These are phyloP conservation scores for Druon quercuslanigerum DNA, from an alignment of 1,140 invertebrate genomes.

Conservation along the genomic window DNA sequence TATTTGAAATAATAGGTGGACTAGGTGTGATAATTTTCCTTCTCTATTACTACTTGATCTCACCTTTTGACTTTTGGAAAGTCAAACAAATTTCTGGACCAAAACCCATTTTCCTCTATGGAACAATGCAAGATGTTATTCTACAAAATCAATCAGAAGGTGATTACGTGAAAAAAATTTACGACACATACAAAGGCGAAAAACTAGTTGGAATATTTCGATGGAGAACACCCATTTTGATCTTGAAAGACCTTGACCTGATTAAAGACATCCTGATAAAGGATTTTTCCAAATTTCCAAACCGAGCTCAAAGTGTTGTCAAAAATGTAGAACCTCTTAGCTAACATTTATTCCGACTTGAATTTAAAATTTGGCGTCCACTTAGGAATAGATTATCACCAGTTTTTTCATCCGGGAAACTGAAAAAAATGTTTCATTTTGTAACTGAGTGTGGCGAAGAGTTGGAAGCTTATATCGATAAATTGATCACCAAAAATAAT, in stretches of 20 bases:
- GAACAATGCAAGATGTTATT: conserved; percentile 42
- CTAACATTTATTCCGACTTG: conserved; percentile 52
- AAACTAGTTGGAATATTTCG: conserved; percentile 40
- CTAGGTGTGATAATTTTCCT: too few relatives aligned
- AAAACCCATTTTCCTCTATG: conserved; percentile 47
- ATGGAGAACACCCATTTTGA: conserved; percentile 4
- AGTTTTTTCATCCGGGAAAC: conserved; percentile 52
- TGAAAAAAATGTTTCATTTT: conserved; percentile 63
- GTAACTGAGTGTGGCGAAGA: conserved; percentile 53
- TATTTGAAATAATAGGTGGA: too few relatives aligned
- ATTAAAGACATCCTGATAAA: conserved; percentile 35
- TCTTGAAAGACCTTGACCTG: conserved; percentile 31
- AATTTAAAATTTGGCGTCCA: conserved; percentile 59
- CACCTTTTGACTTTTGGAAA: conserved; percentile 46
- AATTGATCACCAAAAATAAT: conserved; percentile 1
- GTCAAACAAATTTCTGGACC: conserved; percentile 42
- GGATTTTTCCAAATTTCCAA: conserved; percentile 31
- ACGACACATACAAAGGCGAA: conserved; percentile 38
- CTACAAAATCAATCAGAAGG: conserved; percentile 39
- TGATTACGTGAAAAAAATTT: conserved; percentile 39
- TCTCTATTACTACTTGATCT: not conserved
- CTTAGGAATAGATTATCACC: conserved; percentile 54
- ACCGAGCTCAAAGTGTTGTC: conserved; percentile 63
- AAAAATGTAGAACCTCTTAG: conserved; percentile 73
- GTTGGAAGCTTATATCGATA: conserved; percentile 45